phyloP scores from a whole-genome alignment of 2,113 vertebrate genomes.

The Phylloscopus trochiloides region DNA sequence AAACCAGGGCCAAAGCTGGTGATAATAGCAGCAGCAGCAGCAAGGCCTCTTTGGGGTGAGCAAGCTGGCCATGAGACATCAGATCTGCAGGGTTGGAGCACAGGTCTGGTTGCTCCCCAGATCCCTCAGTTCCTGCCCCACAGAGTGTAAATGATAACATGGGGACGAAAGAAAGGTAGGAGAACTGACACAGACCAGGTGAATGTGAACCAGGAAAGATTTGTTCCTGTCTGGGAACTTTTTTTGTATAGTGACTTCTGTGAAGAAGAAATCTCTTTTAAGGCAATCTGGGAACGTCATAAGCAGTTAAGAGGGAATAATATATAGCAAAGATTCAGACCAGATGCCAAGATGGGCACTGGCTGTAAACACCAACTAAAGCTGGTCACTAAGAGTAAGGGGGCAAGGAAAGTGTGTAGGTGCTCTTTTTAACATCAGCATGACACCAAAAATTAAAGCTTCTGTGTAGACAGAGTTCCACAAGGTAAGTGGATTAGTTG shows the following conservation, averaged over 20 bases:
- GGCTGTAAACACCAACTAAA: background rate
- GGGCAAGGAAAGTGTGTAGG: background rate
- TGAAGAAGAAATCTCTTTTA: background rate
- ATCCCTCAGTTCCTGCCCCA: background rate
- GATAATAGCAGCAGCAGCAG: background rate
- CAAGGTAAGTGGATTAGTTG: background rate
- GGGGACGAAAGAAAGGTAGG: background rate
- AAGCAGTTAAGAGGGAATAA: background rate
- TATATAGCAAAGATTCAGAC: background rate
- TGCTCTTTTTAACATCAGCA: background rate
- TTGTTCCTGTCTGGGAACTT: background rate
- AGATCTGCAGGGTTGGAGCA: background rate
- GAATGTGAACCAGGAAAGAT: background rate
- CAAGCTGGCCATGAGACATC: background rate
- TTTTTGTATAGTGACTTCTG: background rate
- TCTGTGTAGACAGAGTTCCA: background rate
- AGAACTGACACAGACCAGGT: background rate
- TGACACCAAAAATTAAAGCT: background rate
- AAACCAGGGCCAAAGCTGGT: background rate
- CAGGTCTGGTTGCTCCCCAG: background rate
- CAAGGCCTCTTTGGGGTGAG: background rate
- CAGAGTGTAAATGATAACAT: background rate
- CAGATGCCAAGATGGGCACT: background rate
- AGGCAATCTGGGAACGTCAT: background rate
- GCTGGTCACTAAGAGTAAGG: background rate